These are phyloP conservation scores for Ennomos quercinarius DNA, from an alignment of 2,888 invertebrate species.

Conservation along the genomic window DNA sequence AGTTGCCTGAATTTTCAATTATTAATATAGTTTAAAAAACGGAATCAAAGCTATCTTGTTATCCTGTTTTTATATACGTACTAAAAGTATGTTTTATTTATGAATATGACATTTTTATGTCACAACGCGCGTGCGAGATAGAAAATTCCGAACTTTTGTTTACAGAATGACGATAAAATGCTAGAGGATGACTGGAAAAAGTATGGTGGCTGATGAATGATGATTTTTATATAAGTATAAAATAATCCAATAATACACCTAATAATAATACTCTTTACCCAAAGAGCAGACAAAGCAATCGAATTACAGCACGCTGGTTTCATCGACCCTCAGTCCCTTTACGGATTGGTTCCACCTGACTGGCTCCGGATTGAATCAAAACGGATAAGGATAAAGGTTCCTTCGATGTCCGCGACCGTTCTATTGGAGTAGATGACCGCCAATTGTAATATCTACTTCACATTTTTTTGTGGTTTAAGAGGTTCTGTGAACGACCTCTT, in stretches of 20 bases:
- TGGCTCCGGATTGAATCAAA: slow-evolving; percentile 28
- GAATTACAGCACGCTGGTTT: slow-evolving; percentile 34
- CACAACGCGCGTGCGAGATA: too few relatives aligned
- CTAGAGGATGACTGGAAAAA: too few relatives aligned
- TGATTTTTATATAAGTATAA: not conserved
- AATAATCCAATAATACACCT: slow-evolving; percentile 21
- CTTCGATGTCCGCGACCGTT: slow-evolving; percentile 11
- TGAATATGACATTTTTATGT: too few relatives aligned
- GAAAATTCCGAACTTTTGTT: too few relatives aligned
- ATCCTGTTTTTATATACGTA: too few relatives aligned
- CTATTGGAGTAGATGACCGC: slow-evolving; percentile 16
- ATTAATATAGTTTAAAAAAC: too few relatives aligned
- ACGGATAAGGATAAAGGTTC: slow-evolving; percentile 27
- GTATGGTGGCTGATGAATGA: too few relatives aligned
- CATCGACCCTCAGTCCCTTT: slow-evolving; percentile 26
- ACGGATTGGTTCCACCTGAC: slow-evolving; percentile 26
- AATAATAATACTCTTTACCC: slow-evolving; percentile 27
- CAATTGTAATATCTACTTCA: slow-evolving; percentile 15
- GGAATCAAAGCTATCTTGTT: too few relatives aligned
- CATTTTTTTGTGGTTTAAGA: slow-evolving; percentile 10
- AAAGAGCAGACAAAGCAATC: slow-evolving; percentile 34
- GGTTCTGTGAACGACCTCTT: slow-evolving; percentile 1
- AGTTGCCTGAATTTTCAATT: too few relatives aligned
- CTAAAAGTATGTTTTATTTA: too few relatives aligned
- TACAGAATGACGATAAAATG: too few relatives aligned